A percentile compares a stretch with the other conserved stretches of the same genome.
Evolutionary conservation across 92 coral and sea anemone genomes (phyloP).

Genomic region (Desmophyllum pertusum): DNA sequence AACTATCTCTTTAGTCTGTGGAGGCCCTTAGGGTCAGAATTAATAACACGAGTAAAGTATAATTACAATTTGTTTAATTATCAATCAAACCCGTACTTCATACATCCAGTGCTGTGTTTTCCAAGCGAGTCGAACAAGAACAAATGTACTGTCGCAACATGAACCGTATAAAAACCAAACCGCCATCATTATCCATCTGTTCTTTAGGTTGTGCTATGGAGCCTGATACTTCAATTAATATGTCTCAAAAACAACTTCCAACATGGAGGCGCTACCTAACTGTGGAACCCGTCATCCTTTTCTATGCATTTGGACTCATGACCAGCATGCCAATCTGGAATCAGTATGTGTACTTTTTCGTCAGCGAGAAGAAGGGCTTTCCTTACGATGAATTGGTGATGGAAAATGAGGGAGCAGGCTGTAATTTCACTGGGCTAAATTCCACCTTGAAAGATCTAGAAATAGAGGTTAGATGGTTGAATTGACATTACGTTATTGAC

Average conservation of each 20-base stretch:
- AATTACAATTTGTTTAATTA: too few relatives aligned
- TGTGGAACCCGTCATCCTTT: constrained; percentile 88
- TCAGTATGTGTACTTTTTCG: constrained; percentile 75
- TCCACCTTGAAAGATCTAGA: constrained; percentile 58
- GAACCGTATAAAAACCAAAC: too few relatives aligned
- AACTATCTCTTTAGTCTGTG: too few relatives aligned
- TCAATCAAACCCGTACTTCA: too few relatives aligned
- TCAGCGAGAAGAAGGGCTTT: constrained; percentile 69
- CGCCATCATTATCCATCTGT: too few relatives aligned
- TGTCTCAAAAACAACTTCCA: constrained; percentile 22
- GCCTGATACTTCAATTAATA: neutral
- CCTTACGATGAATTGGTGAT: constrained; percentile 52
- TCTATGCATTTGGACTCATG: constrained; percentile 79
- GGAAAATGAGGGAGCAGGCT: constrained; percentile 35
- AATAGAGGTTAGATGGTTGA: constrained; percentile 32
- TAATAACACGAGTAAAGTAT: too few relatives aligned
- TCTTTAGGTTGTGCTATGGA: neutral
- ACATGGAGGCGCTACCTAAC: constrained; percentile 74
- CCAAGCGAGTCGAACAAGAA: too few relatives aligned
- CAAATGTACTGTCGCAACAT: too few relatives aligned
- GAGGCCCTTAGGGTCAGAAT: too few relatives aligned
- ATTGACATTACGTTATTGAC: too few relatives aligned
- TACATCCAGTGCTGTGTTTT: too few relatives aligned
- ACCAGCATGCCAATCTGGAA: constrained; percentile 64
- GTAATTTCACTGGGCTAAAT: constrained; percentile 36